Evolutionary conservation across 2,113 vertebrate genomes (phyloP).

Genomic region (Aplodontia rufa): DNA sequence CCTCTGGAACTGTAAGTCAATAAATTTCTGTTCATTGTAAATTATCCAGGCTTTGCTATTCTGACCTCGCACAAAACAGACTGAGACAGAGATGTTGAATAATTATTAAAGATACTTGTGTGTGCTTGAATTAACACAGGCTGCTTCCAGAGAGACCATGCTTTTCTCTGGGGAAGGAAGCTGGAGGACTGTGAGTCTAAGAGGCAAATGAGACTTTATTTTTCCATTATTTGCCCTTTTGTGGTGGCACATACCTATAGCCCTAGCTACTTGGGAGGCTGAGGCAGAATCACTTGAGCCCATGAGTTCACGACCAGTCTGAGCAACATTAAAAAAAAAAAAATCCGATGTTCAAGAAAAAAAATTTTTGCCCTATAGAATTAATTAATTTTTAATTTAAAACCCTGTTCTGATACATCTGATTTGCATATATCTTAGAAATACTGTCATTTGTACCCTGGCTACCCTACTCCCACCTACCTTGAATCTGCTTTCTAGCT

Average conservation of each 20-base stretch:
- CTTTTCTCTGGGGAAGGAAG: not conserved
- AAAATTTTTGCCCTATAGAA: not conserved
- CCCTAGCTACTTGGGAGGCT: no score
- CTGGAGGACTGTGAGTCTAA: not conserved
- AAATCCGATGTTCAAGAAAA: not conserved
- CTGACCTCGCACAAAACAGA: not conserved
- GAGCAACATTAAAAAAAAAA: no score
- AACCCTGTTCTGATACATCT: constrained; percentile 2
- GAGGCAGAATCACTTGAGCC: no score
- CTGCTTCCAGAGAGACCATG: not conserved
- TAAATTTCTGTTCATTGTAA: not conserved
- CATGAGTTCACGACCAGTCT: no score
- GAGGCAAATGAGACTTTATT: not conserved
- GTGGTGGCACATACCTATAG: not conserved
- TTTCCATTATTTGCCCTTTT: not conserved
- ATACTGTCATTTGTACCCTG: constrained; percentile 36
- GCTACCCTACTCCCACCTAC: not conserved
- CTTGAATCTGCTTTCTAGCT: constrained; percentile 20
- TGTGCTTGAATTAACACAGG: not conserved
- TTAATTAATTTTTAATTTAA: constrained; percentile 19
- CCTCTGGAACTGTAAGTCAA: not conserved
- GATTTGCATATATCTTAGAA: constrained; percentile 35
- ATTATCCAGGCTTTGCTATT: not conserved
- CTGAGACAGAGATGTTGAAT: not conserved
- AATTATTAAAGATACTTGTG: not conserved